A percentile compares a stretch with the other conserved stretches of the same genome.
These are phyloP conservation scores for Deilephila elpenor DNA, from an alignment of 2,888 invertebrate species.

Conservation along the genomic window DNA sequence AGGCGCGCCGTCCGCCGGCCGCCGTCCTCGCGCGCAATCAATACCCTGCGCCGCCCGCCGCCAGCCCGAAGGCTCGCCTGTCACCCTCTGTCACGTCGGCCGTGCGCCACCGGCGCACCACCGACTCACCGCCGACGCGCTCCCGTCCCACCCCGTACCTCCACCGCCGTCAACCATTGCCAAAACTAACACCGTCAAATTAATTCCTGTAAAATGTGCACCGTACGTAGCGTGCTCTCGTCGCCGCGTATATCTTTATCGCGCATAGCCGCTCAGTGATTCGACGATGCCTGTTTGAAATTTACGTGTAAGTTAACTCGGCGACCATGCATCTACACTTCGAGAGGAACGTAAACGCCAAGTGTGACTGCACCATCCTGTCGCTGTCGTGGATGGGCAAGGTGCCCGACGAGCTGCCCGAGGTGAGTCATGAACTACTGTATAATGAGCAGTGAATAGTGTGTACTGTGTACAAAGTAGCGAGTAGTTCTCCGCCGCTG, in stretches of 20 bases:
- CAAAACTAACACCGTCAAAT: constrained; percentile 33
- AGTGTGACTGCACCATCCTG: constrained; percentile 97
- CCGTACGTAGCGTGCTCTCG: constrained; percentile 34
- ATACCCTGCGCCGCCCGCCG: constrained; percentile 71
- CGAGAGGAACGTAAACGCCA: constrained; percentile 96
- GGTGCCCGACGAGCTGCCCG: constrained; percentile 97
- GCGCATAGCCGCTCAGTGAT: constrained; percentile 50
- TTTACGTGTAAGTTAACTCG: constrained; percentile 50
- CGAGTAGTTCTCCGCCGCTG: background rate
- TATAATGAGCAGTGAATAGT: background rate
- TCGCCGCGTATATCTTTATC: constrained; percentile 36
- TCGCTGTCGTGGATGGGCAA: constrained; percentile 99
- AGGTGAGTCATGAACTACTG: constrained; percentile 85
- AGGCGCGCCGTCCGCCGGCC: constrained; percentile 51
- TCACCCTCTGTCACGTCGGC: constrained; percentile 74
- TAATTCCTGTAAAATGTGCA: constrained; percentile 55
- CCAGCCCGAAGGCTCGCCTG: constrained; percentile 58
- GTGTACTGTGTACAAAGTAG: background rate
- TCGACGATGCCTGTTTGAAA: constrained; percentile 46
- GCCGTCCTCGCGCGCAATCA: constrained; percentile 64
- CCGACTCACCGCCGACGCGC: constrained; percentile 53
- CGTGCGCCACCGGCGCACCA: constrained; percentile 46
- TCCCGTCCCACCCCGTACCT: constrained; percentile 45
- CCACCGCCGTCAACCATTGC: constrained; percentile 45
- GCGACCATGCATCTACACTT: constrained; percentile 96